Conservation (phyloP, 2,113 vertebrate genomes). For the Triplophysa rosa region DNA sequence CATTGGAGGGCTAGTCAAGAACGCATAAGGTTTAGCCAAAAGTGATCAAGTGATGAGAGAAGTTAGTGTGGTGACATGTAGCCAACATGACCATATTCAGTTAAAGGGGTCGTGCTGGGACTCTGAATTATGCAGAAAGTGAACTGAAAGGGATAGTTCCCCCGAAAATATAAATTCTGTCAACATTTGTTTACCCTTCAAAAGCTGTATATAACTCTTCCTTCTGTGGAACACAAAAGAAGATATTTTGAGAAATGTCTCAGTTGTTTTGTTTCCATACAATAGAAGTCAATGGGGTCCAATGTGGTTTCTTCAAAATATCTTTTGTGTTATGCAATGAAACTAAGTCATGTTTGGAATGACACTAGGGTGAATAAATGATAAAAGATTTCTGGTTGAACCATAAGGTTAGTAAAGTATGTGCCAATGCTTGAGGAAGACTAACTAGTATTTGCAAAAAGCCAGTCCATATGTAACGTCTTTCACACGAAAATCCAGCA, state of each 20-base stretch:
- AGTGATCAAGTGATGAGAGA: background rate
- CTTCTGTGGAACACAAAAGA: too few relatives aligned
- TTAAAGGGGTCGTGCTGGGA: background rate
- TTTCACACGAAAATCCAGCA: conserved; percentile 28
- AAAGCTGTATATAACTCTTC: too few relatives aligned
- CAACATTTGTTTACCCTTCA: too few relatives aligned
- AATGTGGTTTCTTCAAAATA: too few relatives aligned
- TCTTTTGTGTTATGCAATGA: too few relatives aligned
- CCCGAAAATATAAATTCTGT: too few relatives aligned
- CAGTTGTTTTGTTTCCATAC: too few relatives aligned
- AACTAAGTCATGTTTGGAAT: too few relatives aligned
- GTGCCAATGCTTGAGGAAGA: background rate
- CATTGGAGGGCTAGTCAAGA: background rate
- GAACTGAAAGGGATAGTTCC: background rate
- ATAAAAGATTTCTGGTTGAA: too few relatives aligned
- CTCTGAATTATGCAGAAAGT: background rate
- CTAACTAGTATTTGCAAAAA: conserved; percentile 9
- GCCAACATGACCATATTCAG: background rate
- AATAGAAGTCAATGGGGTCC: too few relatives aligned
- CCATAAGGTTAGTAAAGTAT: conserved; percentile 1
- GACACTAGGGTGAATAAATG: too few relatives aligned
- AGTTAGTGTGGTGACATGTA: background rate
- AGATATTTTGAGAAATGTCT: too few relatives aligned
- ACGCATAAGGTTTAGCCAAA: conserved; percentile 6
- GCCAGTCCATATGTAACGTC: background rate